phyloP scores from a whole-genome alignment of 2,888 invertebrate genomes.

The Pedicia rivosa region DNA sequence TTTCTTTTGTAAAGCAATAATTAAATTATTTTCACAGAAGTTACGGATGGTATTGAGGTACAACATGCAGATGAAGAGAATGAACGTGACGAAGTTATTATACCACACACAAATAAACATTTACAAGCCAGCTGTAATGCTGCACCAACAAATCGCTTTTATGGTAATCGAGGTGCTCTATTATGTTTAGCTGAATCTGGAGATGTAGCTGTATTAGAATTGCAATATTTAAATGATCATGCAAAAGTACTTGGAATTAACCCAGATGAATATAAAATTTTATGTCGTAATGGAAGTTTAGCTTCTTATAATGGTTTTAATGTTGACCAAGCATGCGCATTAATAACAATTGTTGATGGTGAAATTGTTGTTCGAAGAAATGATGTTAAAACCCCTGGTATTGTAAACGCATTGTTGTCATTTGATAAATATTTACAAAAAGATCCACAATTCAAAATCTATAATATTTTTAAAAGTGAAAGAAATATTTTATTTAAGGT shows the following conservation, averaged over 20 bases:
- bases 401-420: slow-evolving; percentile 14
- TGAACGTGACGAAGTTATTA: no score
- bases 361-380: slow-evolving; percentile 38
- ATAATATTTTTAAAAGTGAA: slow-evolving; percentile 37
- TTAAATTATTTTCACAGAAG: no score
- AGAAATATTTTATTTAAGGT: slow-evolving; percentile 42
- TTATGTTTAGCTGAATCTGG: slow-evolving; percentile 36
- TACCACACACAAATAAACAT: no score
- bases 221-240: slow-evolving; percentile 31
- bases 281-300: slow-evolving; percentile 44
- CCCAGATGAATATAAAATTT: slow-evolving; percentile 32
- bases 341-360: slow-evolving; percentile 41
- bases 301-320: slow-evolving; percentile 33
- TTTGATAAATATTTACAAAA: slow-evolving; percentile 14
- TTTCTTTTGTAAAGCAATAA: no score
- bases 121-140: slow-evolving; percentile 33
- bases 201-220: slow-evolving; percentile 44
- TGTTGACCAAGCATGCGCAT: slow-evolving; percentile 37
- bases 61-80: no score
- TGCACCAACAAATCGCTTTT: slow-evolving; percentile 36
- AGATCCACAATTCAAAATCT: slow-evolving; percentile 36
- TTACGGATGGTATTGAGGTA: no score
- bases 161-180: slow-evolving; percentile 42
- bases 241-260: slow-evolving; percentile 23
- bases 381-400: slow-evolving; percentile 17